These are phyloP conservation scores for Tryphoninae sp. DNA, from an alignment of 2,888 invertebrate genomes.

Conservation along the genomic window DNA sequence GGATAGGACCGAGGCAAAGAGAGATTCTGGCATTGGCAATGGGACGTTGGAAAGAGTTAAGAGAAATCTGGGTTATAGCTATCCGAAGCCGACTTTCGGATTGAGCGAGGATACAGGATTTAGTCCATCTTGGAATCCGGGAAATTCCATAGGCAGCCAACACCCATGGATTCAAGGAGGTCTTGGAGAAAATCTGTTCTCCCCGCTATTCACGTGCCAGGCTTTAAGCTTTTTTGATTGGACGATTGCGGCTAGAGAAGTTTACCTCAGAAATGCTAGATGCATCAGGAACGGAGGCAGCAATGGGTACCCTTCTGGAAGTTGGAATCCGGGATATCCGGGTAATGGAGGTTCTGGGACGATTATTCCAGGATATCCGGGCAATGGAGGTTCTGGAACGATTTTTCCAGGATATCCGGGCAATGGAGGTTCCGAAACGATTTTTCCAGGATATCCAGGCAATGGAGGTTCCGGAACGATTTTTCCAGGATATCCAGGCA, in stretches of 20 bases:
- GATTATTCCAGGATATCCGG: slow-evolving; percentile 42
- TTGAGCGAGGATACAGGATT: slow-evolving; percentile 42
- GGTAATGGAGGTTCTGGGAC: slow-evolving; percentile 22
- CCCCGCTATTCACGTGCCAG: slow-evolving; percentile 66
- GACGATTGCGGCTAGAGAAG: slow-evolving; percentile 72
- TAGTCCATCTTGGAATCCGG: slow-evolving; percentile 27
- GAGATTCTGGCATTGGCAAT: not conserved
- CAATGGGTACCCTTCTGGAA: slow-evolving; percentile 23
- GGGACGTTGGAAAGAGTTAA: slow-evolving; percentile 45
- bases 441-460: slow-evolving; percentile 33
- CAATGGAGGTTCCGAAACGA: not conserved
- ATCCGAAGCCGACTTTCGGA: slow-evolving; percentile 66
- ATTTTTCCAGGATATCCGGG: slow-evolving; percentile 43
- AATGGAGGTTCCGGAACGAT: slow-evolving; percentile 17
- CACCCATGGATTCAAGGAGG: slow-evolving; percentile 19
- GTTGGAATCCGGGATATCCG: slow-evolving; percentile 21
- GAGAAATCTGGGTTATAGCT: slow-evolving; percentile 70
- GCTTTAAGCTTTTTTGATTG: slow-evolving; percentile 72
- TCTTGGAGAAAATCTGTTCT: slow-evolving; percentile 31
- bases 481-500: slow-evolving; percentile 42
- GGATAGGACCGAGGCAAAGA: not conserved
- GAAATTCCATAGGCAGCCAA: slow-evolving; percentile 21
- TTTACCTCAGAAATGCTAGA: slow-evolving; percentile 66
- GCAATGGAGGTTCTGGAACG: slow-evolving; percentile 24
- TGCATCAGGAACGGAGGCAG: slow-evolving; percentile 62